phyloP scores from a whole-genome alignment of 2,797 vertebrate genomes.

The Macropodus opercularis region DNA sequence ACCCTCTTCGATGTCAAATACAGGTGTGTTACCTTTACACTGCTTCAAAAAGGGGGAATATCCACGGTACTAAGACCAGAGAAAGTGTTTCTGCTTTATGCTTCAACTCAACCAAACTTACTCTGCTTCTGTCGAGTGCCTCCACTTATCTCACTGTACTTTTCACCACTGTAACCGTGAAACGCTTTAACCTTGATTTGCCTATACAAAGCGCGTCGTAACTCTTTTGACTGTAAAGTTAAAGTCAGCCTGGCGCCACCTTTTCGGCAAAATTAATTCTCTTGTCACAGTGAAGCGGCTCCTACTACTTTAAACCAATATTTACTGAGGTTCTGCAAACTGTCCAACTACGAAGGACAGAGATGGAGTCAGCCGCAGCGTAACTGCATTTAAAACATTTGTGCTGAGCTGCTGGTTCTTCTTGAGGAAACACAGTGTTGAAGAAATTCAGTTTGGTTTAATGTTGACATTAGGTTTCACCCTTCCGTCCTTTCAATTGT shows the following conservation, averaged over 20 bases:
- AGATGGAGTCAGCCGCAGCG: neutral
- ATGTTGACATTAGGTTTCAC: slow-evolving; percentile 68
- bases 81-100: neutral
- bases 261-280: slow-evolving; percentile 6
- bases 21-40: slow-evolving; percentile 81
- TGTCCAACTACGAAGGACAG: neutral
- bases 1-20: slow-evolving; percentile 97
- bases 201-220: slow-evolving; percentile 17
- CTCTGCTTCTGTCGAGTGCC: neutral
- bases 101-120: neutral
- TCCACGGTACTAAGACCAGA: neutral
- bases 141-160: neutral
- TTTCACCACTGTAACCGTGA: neutral
- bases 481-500: slow-evolving; percentile 80
- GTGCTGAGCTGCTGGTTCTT: neutral
- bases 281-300: neutral
- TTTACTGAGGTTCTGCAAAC: neutral
- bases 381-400: neutral
- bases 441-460: slow-evolving; percentile 21
- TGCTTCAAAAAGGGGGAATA: neutral
- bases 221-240: slow-evolving; percentile 33
- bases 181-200: slow-evolving; percentile 11
- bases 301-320: slow-evolving; percentile 1
- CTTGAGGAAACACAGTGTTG: slow-evolving; percentile 2
- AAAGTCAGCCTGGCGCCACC: neutral